A percentile compares a stretch with the other conserved stretches of the same genome.
phyloP scores from a whole-genome alignment of 2,113 vertebrate species.

The Leptobrachium leishanense region DNA sequence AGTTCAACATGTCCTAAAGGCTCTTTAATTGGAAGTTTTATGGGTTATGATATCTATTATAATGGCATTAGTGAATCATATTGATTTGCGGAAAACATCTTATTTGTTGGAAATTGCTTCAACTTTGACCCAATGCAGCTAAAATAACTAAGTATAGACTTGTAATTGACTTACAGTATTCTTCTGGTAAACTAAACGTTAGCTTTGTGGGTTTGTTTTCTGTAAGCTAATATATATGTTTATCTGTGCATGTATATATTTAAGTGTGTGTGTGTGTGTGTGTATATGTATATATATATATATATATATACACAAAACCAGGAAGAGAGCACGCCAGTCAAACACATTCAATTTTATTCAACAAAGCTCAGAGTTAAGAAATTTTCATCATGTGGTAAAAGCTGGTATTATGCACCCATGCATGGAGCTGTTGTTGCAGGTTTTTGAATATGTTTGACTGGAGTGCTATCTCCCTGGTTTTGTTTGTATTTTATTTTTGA shows the following conservation, averaged over 20 bases:
- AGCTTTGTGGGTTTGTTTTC: conserved; percentile 12
- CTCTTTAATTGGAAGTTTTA: conserved; percentile 34
- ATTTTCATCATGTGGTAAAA: too few species aligned
- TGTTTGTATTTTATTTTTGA: too few species aligned
- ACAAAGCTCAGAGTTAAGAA: too few species aligned
- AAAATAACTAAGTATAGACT: conserved; percentile 35
- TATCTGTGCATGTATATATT: background rate
- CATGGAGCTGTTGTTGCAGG: too few species aligned
- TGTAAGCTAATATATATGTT: conserved; percentile 6
- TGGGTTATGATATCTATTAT: conserved; percentile 31
- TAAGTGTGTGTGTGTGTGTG: too few species aligned
- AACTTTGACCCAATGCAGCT: conserved; percentile 28
- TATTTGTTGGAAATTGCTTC: conserved; percentile 36
- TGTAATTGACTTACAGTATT: conserved; percentile 23
- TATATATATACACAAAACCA: too few species aligned
- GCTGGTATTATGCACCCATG: too few species aligned
- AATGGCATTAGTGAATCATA: conserved; percentile 36
- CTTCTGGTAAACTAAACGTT: conserved; percentile 28
- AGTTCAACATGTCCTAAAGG: conserved; percentile 17
- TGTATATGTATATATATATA: too few species aligned
- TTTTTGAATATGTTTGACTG: too few species aligned
- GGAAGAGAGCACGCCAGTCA: too few species aligned
- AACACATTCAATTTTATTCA: too few species aligned
- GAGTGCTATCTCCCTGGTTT: too few species aligned
- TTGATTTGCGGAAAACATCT: conserved; percentile 34